Conservation (phyloP, 2,888 invertebrate genomes). For the Eristalis arbustorum region DNA sequence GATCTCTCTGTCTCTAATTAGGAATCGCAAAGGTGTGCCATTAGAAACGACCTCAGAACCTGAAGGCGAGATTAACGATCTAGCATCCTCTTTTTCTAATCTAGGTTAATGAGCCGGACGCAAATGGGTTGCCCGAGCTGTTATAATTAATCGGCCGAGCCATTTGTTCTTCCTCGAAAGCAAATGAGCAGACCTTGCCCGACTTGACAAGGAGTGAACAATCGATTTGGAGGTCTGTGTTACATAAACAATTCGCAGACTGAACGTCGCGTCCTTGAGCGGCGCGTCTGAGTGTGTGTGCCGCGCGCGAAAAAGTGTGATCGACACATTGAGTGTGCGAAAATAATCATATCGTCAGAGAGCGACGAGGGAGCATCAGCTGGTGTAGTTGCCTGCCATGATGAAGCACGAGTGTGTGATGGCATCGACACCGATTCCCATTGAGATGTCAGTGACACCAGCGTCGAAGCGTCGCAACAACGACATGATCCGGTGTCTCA, state of each 20-base stretch:
- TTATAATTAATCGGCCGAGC: constrained; percentile 48
- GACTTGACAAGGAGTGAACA: constrained; percentile 55
- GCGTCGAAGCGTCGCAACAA: constrained; percentile 60
- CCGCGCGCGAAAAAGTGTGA: constrained; percentile 25
- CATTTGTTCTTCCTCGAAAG: constrained; percentile 40
- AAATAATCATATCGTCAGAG: constrained; percentile 25
- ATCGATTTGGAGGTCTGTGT: constrained; percentile 38
- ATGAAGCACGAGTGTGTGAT: constrained; percentile 68
- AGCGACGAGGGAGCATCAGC: not conserved
- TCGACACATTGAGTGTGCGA: constrained; percentile 30
- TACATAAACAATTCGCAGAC: constrained; percentile 51
- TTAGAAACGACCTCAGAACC: constrained; percentile 23
- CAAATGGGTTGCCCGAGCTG: constrained; percentile 29
- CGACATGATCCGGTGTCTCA: constrained; percentile 71
- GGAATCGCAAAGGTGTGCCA: constrained; percentile 46
- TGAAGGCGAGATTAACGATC: constrained; percentile 41
- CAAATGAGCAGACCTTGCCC: constrained; percentile 34
- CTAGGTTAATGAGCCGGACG: constrained; percentile 46
- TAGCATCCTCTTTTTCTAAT: constrained; percentile 33
- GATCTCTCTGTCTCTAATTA: not conserved
- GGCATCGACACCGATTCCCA: constrained; percentile 67
- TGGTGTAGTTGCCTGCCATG: constrained; percentile 38
- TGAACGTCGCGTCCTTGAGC: constrained; percentile 34
- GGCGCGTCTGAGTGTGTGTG: not conserved
- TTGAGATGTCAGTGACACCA: constrained; percentile 69